Base-by-base conservation (phyloP, 2,113 vertebrate genomes). In the Anguilla japonica region DNA sequence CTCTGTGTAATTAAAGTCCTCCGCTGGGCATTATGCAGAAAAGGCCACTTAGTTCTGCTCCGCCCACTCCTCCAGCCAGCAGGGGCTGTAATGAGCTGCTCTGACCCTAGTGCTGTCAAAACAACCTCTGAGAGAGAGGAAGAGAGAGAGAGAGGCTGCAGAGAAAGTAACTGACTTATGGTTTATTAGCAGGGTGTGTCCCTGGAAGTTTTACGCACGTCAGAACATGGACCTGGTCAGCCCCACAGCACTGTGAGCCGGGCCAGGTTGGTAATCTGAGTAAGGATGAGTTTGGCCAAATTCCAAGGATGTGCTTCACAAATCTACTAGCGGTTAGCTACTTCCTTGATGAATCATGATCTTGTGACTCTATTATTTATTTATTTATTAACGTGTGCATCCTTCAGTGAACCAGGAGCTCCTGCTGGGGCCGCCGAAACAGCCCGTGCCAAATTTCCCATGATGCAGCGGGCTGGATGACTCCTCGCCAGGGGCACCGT, bases 1-100 rank as follows among this genome's bases (percentile, higher is more conserved):
- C 92, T 91, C 85, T 89, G 81, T 79, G 84, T 91, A 91, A 93
- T 92, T 91, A 46, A 91, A 93, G 71, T 78, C 26, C 29, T 9
- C 6, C 71, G n/a, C 71, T 26, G 22, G 20, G 13, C 88, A 41
- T 79, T 86, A 89, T 1, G 86, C 43, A 81, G 78, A 84, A 78
- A 39, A 63, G 0, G 60, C 57, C 15, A 79, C 85, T 92, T 93
- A 91, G 86, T 94, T 94, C 91, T 92, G 92, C 81, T 84, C 71
- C 2, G 20, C 34, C 14, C 56, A 39, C 14, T 22, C 82, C 18
- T 46, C 15, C 46, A 34, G 2, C n/a, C 82, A 29, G 20, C 57
- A 60, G 18, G 57, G 71, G 26, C 26, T 29, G 20, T 34, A n/a
- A 78, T 11, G 22, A 78, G 71, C 20, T 26, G 71, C 71, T n/a